Evolutionary conservation across 2,797 vertebrate species (phyloP).

Genomic region (Onychomys leucogaster): DNA sequence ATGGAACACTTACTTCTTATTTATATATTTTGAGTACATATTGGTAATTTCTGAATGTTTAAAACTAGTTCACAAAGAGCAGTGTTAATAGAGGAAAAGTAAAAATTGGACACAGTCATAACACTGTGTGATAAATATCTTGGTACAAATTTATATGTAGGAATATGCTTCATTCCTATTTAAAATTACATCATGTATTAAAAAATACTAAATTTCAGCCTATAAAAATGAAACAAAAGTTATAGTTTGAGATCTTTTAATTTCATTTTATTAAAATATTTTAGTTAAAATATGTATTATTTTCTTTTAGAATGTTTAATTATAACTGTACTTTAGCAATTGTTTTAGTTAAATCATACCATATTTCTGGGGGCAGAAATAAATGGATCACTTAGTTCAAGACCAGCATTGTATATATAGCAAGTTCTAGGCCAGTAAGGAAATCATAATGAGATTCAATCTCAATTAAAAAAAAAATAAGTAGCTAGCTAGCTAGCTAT

Average conservation of each 20-base stretch:
- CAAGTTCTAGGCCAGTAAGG: neutral
- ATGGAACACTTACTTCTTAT: neutral
- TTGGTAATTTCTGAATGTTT: constrained; percentile 7
- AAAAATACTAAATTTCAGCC: neutral
- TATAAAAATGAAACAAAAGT: neutral
- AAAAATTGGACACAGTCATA: neutral
- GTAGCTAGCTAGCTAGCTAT: too few species aligned
- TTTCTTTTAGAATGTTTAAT: neutral
- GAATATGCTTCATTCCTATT: neutral
- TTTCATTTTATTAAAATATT: constrained; percentile 6
- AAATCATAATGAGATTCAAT: neutral
- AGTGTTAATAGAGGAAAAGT: neutral
- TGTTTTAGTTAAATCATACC: neutral
- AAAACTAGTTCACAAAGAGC: neutral
- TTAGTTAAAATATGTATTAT: neutral
- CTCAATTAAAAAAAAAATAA: neutral
- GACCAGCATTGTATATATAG: too few species aligned
- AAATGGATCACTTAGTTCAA: neutral
- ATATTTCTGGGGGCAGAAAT: neutral
- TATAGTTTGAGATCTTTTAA: neutral
- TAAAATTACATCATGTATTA: neutral
- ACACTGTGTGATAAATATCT: neutral
- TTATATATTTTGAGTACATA: neutral
- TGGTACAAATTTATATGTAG: neutral
- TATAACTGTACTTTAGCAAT: neutral